A percentile compares a stretch with the other conserved stretches of the same genome.
Conservation (phyloP, 1,140 invertebrate species). For the Daktulosphaira vitifoliae region DNA sequence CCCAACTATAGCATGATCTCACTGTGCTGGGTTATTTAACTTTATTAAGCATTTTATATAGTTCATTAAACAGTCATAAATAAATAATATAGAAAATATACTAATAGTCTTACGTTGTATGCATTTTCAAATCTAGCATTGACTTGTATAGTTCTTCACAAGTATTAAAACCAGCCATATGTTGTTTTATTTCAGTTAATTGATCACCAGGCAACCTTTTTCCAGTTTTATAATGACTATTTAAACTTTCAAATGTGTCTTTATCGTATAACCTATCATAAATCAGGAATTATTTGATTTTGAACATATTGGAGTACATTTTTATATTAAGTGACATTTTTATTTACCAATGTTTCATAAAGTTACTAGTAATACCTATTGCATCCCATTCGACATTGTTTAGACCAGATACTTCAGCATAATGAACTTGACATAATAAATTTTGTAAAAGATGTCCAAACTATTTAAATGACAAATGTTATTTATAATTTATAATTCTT, state of each 20-base stretch:
- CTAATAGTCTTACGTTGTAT: constrained; percentile 60
- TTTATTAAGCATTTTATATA: too few species aligned
- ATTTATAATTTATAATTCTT: background rate
- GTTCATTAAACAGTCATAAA: too few species aligned
- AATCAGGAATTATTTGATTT: background rate
- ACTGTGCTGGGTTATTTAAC: too few species aligned
- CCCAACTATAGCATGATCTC: too few species aligned
- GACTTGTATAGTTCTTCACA: constrained; percentile 73
- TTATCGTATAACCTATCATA: constrained; percentile 55
- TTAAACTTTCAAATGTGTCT: constrained; percentile 57
- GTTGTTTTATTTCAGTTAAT: constrained; percentile 54
- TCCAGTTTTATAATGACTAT: constrained; percentile 62
- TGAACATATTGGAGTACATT: background rate
- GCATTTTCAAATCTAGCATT: constrained; percentile 74
- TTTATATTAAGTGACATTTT: too few species aligned
- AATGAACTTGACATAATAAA: constrained; percentile 66
- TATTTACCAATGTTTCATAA: constrained; percentile 69
- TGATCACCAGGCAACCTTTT: constrained; percentile 58
- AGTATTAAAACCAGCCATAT: constrained; percentile 69
- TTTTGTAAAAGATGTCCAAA: constrained; percentile 79
- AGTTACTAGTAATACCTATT: constrained; percentile 64
- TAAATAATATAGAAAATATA: too few species aligned
- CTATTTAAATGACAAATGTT: constrained; percentile 40
- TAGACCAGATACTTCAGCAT: constrained; percentile 71
- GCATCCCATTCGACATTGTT: constrained; percentile 88